These are phyloP conservation scores for Dicentrarchus labrax DNA, from an alignment of 2,113 vertebrate genomes.

Conservation along the genomic window DNA sequence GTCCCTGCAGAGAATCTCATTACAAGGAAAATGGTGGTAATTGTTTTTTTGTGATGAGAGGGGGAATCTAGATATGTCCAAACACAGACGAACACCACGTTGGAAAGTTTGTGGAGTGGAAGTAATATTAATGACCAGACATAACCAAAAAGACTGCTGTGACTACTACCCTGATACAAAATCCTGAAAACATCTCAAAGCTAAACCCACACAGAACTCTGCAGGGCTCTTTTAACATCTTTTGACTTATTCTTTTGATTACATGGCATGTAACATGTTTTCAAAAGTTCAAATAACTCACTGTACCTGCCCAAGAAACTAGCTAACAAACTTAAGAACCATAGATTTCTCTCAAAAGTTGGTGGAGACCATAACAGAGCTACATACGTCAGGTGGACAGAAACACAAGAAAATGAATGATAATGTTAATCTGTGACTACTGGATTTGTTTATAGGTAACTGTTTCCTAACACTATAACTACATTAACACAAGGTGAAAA, in stretches of 20 bases:
- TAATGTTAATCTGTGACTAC: neutral
- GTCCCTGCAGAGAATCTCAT: conserved; percentile 77
- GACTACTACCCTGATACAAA: neutral
- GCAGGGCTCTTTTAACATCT: neutral
- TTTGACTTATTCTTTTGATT: neutral
- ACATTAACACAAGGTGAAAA: neutral
- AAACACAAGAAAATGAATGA: neutral
- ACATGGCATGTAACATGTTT: no score
- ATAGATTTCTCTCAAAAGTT: neutral
- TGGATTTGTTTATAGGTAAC: neutral
- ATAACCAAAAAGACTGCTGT: conserved; percentile 20
- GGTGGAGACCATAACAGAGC: neutral
- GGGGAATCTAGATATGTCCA: conserved; percentile 68
- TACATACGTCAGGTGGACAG: neutral
- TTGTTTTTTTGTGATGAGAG: conserved; percentile 68
- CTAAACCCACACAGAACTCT: neutral
- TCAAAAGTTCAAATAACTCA: neutral
- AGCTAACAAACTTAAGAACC: neutral
- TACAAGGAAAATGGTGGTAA: conserved; percentile 66
- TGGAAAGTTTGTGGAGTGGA: conserved; percentile 38
- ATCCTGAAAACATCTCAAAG: conserved; percentile 1
- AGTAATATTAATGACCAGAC: conserved; percentile 60
- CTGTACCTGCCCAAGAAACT: neutral
- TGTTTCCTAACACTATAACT: neutral
- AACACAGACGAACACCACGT: conserved; percentile 32